Evolutionary conservation across 2,888 invertebrate genomes (phyloP).

Genomic region (Drosophila neotestacea): DNA sequence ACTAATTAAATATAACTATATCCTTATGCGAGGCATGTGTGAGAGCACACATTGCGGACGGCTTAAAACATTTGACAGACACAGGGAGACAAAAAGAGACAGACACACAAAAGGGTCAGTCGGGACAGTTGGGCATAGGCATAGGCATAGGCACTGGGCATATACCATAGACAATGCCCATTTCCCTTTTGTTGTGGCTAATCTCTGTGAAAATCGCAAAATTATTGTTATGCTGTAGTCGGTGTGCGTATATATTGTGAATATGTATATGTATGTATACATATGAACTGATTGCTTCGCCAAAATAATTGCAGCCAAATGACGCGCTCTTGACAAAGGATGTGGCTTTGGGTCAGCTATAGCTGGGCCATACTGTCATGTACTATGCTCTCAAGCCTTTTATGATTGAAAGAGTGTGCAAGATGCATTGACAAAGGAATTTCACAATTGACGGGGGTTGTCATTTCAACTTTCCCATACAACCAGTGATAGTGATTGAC

Average conservation of each 20-base stretch:
- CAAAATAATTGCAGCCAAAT: constrained; percentile 80
- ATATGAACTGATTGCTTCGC: constrained; percentile 25
- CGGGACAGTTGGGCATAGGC: constrained; percentile 54
- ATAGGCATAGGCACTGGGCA: constrained; percentile 14
- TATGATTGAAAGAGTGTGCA: constrained; percentile 36
- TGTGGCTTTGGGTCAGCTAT: constrained; percentile 25
- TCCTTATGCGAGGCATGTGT: constrained; percentile 12
- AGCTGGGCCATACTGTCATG: not conserved
- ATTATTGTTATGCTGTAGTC: constrained; percentile 48
- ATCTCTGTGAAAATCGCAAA: constrained; percentile 79
- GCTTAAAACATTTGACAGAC: constrained; percentile 47
- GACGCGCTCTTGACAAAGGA: constrained; percentile 62
- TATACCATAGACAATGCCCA: constrained; percentile 60
- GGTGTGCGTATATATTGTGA: constrained; percentile 2
- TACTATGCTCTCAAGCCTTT: constrained; percentile 57
- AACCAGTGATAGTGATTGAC: constrained; percentile 14
- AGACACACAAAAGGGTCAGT: constrained; percentile 21
- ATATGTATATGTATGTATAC: constrained; percentile 3
- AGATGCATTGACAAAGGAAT: constrained; percentile 25
- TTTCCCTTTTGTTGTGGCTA: constrained; percentile 72
- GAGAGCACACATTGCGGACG: constrained; percentile 27
- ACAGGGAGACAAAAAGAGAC: constrained; percentile 5
- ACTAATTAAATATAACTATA: constrained; percentile 43
- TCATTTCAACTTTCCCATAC: constrained; percentile 11
- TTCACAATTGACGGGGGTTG: constrained; percentile 33